phyloP scores from a whole-genome alignment of 2,797 vertebrate genomes.

The Champsocephalus esox region DNA sequence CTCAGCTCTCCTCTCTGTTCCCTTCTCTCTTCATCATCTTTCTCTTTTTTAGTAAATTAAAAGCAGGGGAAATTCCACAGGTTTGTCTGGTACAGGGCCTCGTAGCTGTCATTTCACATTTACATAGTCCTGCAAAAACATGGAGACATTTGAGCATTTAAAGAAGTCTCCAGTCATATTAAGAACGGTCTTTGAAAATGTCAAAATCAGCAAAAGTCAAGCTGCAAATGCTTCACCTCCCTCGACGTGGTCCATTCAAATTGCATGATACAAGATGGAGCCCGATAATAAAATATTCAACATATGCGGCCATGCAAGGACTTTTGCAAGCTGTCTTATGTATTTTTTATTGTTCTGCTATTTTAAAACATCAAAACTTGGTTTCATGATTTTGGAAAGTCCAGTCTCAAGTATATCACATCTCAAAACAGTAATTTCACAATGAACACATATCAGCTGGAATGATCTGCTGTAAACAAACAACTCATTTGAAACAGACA shows the following conservation, averaged over 20 bases:
- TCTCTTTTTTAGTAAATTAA: constrained; percentile 69
- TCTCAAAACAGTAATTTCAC: neutral
- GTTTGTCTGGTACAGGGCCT: constrained; percentile 93
- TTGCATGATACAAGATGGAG: neutral
- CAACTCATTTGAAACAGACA: constrained; percentile 10
- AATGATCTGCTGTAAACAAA: constrained; percentile 21
- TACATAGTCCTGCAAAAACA: constrained; percentile 74
- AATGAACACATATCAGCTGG: constrained; percentile 4
- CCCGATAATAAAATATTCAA: neutral
- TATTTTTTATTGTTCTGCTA: constrained; percentile 6
- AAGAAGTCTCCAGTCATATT: neutral
- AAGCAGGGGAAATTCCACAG: constrained; percentile 86
- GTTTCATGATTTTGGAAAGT: neutral
- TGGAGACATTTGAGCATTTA: neutral
- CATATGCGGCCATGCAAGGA: neutral
- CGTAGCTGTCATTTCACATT: constrained; percentile 66
- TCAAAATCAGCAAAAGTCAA: neutral
- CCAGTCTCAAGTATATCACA: constrained; percentile 7
- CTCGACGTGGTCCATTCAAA: neutral
- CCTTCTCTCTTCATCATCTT: constrained; percentile 33
- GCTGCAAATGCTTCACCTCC: neutral
- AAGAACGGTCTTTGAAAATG: neutral
- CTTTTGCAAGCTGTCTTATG: neutral
- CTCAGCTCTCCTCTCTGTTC: constrained; percentile 83
- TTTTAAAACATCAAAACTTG: neutral